A percentile compares a stretch with the other conserved stretches of the same genome.
phyloP scores from a whole-genome alignment of 2,797 vertebrate species.

The Fringilla coelebs region DNA sequence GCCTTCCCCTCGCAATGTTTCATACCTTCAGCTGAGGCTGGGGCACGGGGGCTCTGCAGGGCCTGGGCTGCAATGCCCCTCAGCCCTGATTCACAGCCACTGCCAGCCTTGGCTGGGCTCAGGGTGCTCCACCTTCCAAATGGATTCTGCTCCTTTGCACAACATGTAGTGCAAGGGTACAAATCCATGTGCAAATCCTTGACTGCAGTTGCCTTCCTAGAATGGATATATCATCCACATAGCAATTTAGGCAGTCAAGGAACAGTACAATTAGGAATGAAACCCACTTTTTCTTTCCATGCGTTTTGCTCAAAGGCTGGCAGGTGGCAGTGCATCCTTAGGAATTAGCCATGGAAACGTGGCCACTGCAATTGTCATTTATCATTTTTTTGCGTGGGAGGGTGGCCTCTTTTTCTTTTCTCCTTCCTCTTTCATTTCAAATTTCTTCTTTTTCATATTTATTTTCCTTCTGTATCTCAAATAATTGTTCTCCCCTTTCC shows the following conservation, averaged over 20 bases:
- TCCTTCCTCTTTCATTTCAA: neutral
- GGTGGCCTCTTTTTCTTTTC: neutral
- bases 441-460: neutral
- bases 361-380: neutral
- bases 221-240: fast-evolving
- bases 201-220: neutral
- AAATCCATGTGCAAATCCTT: neutral
- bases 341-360: slow-evolving; percentile 34
- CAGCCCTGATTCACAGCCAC: neutral
- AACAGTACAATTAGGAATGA: neutral
- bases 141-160: neutral
- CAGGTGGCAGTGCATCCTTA: slow-evolving; percentile 75
- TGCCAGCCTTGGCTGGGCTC: fast-evolving
- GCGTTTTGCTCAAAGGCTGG: slow-evolving; percentile 62
- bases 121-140: neutral
- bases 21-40: neutral
- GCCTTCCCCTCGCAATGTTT: neutral
- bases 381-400: fast-evolving
- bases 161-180: neutral
- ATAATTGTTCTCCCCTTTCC: neutral
- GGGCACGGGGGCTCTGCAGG: neutral
- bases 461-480: neutral
- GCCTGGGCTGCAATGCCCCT: fast-evolving
- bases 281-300: neutral
- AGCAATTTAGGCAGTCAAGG: neutral